Evolutionary conservation across 1,140 invertebrate species (phyloP).

Genomic region (Drosophila aff.): DNA sequence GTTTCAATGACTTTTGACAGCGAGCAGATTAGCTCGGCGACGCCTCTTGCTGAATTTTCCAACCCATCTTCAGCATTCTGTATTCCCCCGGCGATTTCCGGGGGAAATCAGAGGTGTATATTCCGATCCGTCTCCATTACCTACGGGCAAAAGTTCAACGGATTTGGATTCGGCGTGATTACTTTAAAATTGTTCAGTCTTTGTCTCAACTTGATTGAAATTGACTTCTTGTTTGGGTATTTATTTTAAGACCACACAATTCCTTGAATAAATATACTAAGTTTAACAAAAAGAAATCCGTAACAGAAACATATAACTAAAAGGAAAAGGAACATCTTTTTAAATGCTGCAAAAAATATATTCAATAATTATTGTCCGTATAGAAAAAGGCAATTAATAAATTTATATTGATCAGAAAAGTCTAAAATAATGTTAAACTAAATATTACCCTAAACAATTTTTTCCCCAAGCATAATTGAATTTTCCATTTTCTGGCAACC

Average conservation of each 20-base stretch:
- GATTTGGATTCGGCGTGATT: conserved; percentile 11
- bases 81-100: conserved; percentile 26
- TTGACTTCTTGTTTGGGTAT: not conserved
- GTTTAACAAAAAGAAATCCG: not conserved
- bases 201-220: conserved; percentile 16
- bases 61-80: not conserved
- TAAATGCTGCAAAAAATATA: not conserved
- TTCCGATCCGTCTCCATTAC: conserved; percentile 18
- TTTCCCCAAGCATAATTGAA: not conserved
- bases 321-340: not conserved
- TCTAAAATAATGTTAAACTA: not conserved
- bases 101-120: conserved; percentile 62
- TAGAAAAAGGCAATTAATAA: not conserved
- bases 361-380: not conserved
- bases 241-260: not conserved
- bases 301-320: not conserved
- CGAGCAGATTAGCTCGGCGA: conserved; percentile 75
- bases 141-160: conserved; percentile 25
- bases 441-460: not conserved
- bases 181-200: conserved; percentile 20
- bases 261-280: not conserved
- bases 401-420: not conserved
- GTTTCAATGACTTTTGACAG: conserved; percentile 81
- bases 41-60: conserved; percentile 46
- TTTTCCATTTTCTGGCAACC: conserved; percentile 8